phyloP scores from a whole-genome alignment of 2,888 invertebrate genomes.

The Oasisia sp. region DNA sequence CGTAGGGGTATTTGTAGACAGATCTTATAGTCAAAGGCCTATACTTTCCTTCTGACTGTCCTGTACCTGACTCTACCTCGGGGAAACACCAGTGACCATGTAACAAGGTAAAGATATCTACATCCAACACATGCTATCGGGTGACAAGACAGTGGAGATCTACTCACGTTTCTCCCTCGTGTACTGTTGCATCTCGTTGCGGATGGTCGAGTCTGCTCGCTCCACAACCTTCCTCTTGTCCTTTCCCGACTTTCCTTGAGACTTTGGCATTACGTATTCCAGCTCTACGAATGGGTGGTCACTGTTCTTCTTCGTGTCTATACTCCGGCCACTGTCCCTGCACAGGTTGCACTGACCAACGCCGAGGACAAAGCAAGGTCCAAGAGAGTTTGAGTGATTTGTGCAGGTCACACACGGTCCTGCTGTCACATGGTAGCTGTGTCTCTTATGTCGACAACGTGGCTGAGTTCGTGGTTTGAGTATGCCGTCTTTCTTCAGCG shows the following conservation, averaged over 20 bases:
- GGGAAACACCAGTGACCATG: background rate
- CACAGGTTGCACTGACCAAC: background rate
- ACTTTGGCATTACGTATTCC: background rate
- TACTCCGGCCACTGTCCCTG: background rate
- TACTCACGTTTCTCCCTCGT: conserved; percentile 7
- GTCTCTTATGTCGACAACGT: background rate
- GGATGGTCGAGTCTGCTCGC: background rate
- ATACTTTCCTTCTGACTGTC: no score
- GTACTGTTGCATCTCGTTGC: background rate
- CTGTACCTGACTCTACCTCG: no score
- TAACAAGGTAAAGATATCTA: conserved; percentile 1
- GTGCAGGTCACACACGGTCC: background rate
- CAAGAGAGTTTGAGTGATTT: background rate
- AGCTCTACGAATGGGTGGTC: background rate
- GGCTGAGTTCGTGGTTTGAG: background rate
- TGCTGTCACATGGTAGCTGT: background rate
- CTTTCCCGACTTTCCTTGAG: background rate
- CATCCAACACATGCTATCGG: background rate
- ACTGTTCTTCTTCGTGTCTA: background rate
- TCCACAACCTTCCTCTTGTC: background rate
- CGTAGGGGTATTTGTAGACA: no score
- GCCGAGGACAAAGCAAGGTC: background rate
- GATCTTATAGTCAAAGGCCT: no score
- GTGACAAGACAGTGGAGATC: background rate
- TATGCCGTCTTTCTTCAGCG: background rate